Base-by-base conservation (phyloP, 2,888 invertebrate genomes). In the Meteorus cinctellus region DNA sequence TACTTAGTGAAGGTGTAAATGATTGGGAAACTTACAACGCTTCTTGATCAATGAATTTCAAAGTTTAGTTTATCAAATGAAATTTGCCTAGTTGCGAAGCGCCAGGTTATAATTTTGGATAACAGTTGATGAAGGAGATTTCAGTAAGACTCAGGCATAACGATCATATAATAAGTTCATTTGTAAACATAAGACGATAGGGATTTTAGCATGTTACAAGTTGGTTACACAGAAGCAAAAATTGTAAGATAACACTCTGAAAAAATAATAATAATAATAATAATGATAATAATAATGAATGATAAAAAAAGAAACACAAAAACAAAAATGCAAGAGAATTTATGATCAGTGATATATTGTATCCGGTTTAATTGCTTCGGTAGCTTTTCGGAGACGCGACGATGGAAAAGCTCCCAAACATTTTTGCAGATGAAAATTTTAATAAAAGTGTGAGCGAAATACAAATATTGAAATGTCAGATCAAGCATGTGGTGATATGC, bases 1-100 rank as follows among this genome's bases (percentile, higher is more conserved):
- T 41, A 12, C 12, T 41, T 41, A 8, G 6, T 16, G 14, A 48
- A 4, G 84, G 84, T 89, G 88, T 88, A 88, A 24, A 89, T 88
- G 86, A 76, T 67, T 79, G 67, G 87, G 84, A 34, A 74, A 78
- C 73, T 41, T 77, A 78, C 79, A 80, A 79, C 72, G 76, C 77
- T 80, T 77, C 78, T 77, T 77, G 76, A 76, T 68, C 68, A 71
- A 19, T 55, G 10, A 70, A 85, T 81, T 85, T 86, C 86, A 87
- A 88, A 89, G 87, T 89, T 89, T 89, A 89, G 89, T 89, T 89
- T 89, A 86, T 89, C 87, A 86, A 88, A 82, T 81, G 78, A 68
- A 77, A 72, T 75, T 67, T 48, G 70, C 63, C 71, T 55, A 45
- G 67, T 79, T 78, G 77, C 78, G 76, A 73, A 78, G 78, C 81